A percentile compares a stretch with the other conserved stretches of the same genome.
Evolutionary conservation across 1,140 invertebrate genomes (phyloP).

Genomic region (Lasioglossum albipes): DNA sequence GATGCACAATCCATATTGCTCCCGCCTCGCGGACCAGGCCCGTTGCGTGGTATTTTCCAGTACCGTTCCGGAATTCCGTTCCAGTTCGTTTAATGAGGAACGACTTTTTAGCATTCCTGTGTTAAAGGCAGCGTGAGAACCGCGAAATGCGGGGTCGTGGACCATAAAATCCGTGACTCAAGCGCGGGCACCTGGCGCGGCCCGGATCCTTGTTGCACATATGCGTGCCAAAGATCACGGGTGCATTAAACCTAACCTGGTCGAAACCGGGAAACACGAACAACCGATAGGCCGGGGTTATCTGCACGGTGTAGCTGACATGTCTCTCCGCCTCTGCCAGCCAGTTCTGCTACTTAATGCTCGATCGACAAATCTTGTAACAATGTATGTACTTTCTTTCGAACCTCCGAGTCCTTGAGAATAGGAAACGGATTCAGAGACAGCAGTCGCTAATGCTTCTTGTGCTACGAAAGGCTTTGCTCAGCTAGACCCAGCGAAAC

Average conservation of each 20-base stretch:
- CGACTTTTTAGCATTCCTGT: slow-evolving; percentile 62
- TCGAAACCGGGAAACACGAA: slow-evolving; percentile 19
- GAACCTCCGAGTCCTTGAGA: too few relatives aligned
- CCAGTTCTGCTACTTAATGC: neutral
- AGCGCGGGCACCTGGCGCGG: slow-evolving; percentile 22
- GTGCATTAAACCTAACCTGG: slow-evolving; percentile 27
- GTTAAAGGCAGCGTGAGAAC: slow-evolving; percentile 62
- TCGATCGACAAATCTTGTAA: neutral
- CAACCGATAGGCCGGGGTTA: slow-evolving; percentile 2
- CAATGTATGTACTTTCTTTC: neutral
- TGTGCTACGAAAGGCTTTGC: neutral
- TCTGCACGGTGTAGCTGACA: slow-evolving; percentile 1
- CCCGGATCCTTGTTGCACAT: slow-evolving; percentile 26
- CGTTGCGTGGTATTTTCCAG: slow-evolving; percentile 45
- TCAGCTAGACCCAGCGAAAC: neutral
- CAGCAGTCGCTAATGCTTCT: neutral
- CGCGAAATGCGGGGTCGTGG: slow-evolving; percentile 61
- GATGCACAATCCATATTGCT: slow-evolving; percentile 61
- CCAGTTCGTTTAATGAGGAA: slow-evolving; percentile 65
- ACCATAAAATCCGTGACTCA: slow-evolving; percentile 63
- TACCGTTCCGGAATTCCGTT: slow-evolving; percentile 67
- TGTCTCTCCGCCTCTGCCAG: neutral
- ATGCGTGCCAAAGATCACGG: slow-evolving; percentile 41
- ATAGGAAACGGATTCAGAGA: neutral
- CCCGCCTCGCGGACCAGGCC: slow-evolving; percentile 16